Conservation (phyloP, 2,888 invertebrate genomes). For the Sinentomon sp. region DNA sequence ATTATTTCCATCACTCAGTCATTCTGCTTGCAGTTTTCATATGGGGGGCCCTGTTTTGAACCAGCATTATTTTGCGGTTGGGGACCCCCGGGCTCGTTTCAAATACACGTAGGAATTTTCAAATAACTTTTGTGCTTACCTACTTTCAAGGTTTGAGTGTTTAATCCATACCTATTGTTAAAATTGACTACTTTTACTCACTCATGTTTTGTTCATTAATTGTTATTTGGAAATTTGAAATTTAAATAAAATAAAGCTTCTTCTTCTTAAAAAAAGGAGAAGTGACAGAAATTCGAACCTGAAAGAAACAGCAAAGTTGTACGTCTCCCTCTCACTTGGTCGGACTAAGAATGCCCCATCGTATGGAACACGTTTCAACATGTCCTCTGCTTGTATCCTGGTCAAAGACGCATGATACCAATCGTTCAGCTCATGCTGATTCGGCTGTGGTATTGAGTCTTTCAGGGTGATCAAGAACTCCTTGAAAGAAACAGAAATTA, state of each 20-base stretch:
- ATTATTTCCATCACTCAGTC: no score
- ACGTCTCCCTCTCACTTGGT: constrained; percentile 30
- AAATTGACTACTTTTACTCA: no score
- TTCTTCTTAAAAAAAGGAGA: background rate
- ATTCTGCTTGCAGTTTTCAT: no score
- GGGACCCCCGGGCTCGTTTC: no score
- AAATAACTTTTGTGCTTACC: no score
- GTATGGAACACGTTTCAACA: constrained; percentile 48
- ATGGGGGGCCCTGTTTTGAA: no score
- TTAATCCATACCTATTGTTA: no score
- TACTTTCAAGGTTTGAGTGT: no score
- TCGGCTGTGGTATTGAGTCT: constrained; percentile 82
- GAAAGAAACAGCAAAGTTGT: constrained; percentile 73
- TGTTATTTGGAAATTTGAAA: no score
- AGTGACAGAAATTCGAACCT: constrained; percentile 26
- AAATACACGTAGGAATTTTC: no score
- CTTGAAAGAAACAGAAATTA: constrained; percentile 20
- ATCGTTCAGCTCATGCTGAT: constrained; percentile 70
- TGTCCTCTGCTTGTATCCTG: constrained; percentile 58
- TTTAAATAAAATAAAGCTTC: constrained; percentile 4
- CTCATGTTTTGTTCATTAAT: no score
- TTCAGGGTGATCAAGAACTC: constrained; percentile 64
- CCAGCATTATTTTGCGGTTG: no score
- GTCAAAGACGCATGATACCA: constrained; percentile 71
- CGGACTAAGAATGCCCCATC: constrained; percentile 89